Evolutionary conservation across 2,888 invertebrate genomes (phyloP).

Genomic region (Ochropleura leucogaster): DNA sequence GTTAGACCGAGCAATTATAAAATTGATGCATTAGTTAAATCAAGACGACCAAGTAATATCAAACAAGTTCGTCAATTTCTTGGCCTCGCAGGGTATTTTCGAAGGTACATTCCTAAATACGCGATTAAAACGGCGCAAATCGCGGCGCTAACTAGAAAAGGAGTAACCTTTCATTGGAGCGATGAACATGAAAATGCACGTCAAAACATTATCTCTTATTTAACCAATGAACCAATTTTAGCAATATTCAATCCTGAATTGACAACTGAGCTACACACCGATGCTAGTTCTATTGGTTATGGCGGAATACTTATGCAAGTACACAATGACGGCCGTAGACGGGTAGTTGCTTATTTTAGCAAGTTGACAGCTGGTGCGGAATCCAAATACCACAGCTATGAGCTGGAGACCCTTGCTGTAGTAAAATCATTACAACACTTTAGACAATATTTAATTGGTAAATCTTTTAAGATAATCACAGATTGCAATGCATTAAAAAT

Average conservation of each 20-base stretch:
- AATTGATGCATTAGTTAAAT: neutral
- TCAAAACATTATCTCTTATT: neutral
- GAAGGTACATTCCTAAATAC: neutral
- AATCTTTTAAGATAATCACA: too few relatives aligned
- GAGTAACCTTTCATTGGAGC: neutral
- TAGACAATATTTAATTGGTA: too few relatives aligned
- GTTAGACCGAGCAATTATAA: neutral
- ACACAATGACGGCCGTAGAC: too few relatives aligned
- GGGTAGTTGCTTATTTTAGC: too few relatives aligned
- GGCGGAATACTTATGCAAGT: too few relatives aligned
- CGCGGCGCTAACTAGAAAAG: neutral
- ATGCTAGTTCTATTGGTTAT: too few relatives aligned
- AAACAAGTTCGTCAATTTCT: slow-evolving; percentile 4
- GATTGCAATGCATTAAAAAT: too few relatives aligned
- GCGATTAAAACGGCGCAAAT: neutral
- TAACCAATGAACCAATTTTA: neutral
- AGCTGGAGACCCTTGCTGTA: too few relatives aligned
- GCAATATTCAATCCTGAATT: neutral
- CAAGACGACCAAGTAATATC: neutral
- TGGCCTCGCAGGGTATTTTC: neutral
- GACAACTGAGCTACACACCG: too few relatives aligned
- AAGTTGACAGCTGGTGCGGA: too few relatives aligned
- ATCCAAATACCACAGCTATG: too few relatives aligned
- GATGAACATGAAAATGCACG: neutral
- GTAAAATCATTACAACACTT: too few relatives aligned